A percentile compares a stretch with the other conserved stretches of the same genome.
These are phyloP conservation scores for Geotrypetes seraphini DNA, from an alignment of 2,797 vertebrate genomes.

Conservation along the genomic window DNA sequence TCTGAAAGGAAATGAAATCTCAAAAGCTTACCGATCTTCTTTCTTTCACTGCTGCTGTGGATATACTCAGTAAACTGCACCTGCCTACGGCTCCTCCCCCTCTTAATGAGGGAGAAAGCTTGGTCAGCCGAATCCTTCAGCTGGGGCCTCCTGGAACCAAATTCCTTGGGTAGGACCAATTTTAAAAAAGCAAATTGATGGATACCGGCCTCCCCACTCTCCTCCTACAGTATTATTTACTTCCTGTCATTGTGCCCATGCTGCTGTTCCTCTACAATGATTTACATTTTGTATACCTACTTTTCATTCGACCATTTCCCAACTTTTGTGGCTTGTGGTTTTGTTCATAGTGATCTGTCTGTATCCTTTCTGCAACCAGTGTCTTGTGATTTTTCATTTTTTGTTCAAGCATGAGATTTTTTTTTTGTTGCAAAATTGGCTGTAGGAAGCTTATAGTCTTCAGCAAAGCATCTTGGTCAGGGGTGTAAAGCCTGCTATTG, in stretches of 20 bases:
- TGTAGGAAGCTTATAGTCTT: slow-evolving; percentile 59
- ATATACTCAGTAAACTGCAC: slow-evolving; percentile 96
- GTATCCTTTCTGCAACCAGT: slow-evolving; percentile 43
- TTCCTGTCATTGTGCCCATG: slow-evolving; percentile 53
- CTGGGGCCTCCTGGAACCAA: slow-evolving; percentile 97
- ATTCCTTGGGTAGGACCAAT: slow-evolving; percentile 97
- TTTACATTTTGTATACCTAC: slow-evolving; percentile 51
- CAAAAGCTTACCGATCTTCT: slow-evolving; percentile 82
- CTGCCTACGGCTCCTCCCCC: slow-evolving; percentile 96
- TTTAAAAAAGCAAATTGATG: slow-evolving; percentile 84
- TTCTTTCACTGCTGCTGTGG: slow-evolving; percentile 89
- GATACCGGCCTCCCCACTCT: slow-evolving; percentile 73
- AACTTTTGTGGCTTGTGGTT: slow-evolving; percentile 56
- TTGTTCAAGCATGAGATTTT: slow-evolving; percentile 64
- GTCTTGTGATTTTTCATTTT: slow-evolving; percentile 60
- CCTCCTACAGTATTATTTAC: slow-evolving; percentile 59
- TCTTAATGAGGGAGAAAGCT: slow-evolving; percentile 99
- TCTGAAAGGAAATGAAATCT: too few species aligned
- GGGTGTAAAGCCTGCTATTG: slow-evolving; percentile 25
- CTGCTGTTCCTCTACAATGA: slow-evolving; percentile 57
- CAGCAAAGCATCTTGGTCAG: slow-evolving; percentile 67
- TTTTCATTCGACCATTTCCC: slow-evolving; percentile 50
- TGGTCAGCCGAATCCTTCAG: slow-evolving; percentile 99
- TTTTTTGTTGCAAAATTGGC: too few species aligned
- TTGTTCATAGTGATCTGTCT: slow-evolving; percentile 60